Conservation (phyloP, 2,888 invertebrate genomes). For the Merodon equestris region DNA sequence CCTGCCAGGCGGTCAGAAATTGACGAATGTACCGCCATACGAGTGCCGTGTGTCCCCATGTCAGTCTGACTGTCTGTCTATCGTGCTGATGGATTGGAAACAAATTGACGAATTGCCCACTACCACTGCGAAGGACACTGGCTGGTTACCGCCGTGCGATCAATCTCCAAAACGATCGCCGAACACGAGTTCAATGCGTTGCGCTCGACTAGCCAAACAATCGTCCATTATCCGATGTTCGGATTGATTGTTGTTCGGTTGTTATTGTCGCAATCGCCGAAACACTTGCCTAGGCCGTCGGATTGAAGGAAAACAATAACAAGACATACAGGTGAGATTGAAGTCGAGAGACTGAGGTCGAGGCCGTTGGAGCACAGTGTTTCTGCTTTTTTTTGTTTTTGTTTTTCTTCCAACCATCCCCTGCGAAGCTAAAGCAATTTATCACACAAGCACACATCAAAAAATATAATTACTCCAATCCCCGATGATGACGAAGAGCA, state of each 20-base stretch:
- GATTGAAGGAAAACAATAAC: too few species aligned
- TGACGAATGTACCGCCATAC: slow-evolving; percentile 47
- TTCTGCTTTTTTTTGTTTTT: too few species aligned
- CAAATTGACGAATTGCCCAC: slow-evolving; percentile 63
- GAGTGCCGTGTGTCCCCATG: background rate
- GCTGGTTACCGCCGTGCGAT: slow-evolving; percentile 32
- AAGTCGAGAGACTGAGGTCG: slow-evolving; percentile 28
- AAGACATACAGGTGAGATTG: slow-evolving; percentile 53
- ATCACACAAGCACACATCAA: slow-evolving; percentile 57
- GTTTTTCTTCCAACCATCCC: slow-evolving; percentile 35
- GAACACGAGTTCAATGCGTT: slow-evolving; percentile 45
- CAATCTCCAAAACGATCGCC: slow-evolving; percentile 53
- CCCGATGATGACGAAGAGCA: slow-evolving; percentile 19
- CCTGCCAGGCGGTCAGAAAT: slow-evolving; percentile 55
- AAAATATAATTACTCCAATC: slow-evolving; percentile 61
- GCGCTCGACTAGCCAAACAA: slow-evolving; percentile 25
- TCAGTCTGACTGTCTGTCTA: background rate
- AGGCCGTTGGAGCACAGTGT: too few species aligned
- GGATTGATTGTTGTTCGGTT: slow-evolving; percentile 6
- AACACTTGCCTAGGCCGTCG: too few species aligned
- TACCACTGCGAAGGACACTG: slow-evolving; percentile 53
- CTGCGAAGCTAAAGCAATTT: slow-evolving; percentile 61
- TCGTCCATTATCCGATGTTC: slow-evolving; percentile 35
- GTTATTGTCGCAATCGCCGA: slow-evolving; percentile 53
- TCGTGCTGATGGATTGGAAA: slow-evolving; percentile 16